Evolutionary conservation across 2,113 vertebrate genomes (phyloP).

Genomic region (Amblyornis subalaris): DNA sequence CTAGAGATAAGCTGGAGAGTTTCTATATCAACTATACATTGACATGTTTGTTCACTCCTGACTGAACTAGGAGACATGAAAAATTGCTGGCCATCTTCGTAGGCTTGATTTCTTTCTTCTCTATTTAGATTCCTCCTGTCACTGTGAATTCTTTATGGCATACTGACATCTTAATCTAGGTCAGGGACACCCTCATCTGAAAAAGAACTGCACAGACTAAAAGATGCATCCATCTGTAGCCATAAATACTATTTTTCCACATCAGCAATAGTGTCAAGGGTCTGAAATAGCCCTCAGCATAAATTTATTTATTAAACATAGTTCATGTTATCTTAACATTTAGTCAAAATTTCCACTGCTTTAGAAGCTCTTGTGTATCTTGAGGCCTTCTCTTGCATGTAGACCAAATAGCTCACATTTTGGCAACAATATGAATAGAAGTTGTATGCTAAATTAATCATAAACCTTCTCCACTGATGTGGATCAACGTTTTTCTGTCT

Average conservation of each 20-base stretch:
- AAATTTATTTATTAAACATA: background rate
- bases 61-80: background rate
- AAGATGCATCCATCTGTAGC: background rate
- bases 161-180: background rate
- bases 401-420: background rate
- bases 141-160: background rate
- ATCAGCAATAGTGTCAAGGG: background rate
- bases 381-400: background rate
- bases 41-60: background rate
- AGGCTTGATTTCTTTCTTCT: background rate
- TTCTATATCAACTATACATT: background rate
- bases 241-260: background rate
- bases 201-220: background rate
- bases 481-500: background rate
- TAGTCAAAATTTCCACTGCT: background rate
- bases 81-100: background rate
- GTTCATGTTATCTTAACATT: background rate
- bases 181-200: background rate
- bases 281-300: background rate
- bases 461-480: background rate
- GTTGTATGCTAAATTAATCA: background rate
- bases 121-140: background rate
- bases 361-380: background rate
- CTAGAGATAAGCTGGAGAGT: background rate
- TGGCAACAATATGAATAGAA: background rate